Evolutionary conservation across 2,888 invertebrate genomes (phyloP).

Genomic region (Octonoba sinensis): DNA sequence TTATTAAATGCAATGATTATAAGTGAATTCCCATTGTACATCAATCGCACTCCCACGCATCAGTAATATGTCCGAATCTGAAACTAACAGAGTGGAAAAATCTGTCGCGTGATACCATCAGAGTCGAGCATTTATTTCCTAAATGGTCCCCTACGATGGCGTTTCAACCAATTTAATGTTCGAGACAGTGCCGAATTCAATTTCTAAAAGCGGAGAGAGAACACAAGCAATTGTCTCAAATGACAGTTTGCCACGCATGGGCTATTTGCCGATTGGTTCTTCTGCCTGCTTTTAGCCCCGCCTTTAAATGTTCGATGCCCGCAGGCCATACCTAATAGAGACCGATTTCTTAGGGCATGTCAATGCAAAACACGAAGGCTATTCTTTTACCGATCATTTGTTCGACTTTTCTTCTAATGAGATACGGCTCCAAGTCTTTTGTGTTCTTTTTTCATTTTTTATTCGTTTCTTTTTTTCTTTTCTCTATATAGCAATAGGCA

Average conservation of each 20-base stretch:
- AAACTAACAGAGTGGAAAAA: no score
- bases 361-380: conserved; percentile 24
- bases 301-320: conserved; percentile 16
- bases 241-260: conserved; percentile 54
- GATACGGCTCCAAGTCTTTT: conserved; percentile 20
- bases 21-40: no score
- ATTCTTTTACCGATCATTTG: conserved; percentile 41
- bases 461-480: conserved; percentile 5
- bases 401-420: conserved; percentile 29
- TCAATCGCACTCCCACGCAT: no score
- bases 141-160: conserved; percentile 33
- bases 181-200: conserved; percentile 37
- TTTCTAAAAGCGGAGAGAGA: conserved; percentile 11
- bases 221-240: conserved; percentile 47
- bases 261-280: conserved; percentile 32
- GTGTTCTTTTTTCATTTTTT: conserved; percentile 9
- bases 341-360: conserved; percentile 31
- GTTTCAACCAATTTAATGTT: conserved; percentile 48
- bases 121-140: conserved; percentile 39
- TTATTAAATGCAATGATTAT: no score
- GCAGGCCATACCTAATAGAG: conserved; percentile 15
- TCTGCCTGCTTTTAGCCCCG: conserved; percentile 19
- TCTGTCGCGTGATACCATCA: conserved; percentile 33
- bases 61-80: no score
- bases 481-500: not conserved